These are phyloP conservation scores for Petaurus breviceps DNA, from an alignment of 2,113 vertebrate species.

Conservation along the genomic window DNA sequence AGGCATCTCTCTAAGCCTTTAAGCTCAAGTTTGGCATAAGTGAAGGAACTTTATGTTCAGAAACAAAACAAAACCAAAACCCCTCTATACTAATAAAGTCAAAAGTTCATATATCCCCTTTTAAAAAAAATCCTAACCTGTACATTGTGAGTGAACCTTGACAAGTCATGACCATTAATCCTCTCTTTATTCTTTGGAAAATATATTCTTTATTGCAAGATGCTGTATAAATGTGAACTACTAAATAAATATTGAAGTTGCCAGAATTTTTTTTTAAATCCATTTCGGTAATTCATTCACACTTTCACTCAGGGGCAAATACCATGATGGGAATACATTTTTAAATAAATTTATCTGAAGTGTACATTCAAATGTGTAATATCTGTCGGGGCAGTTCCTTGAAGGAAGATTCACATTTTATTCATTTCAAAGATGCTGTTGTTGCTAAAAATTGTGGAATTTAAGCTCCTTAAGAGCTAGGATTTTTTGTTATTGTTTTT, in stretches of 20 bases:
- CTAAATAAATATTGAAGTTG: background rate
- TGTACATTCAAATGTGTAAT: background rate
- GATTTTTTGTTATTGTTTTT: background rate
- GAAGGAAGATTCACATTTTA: background rate
- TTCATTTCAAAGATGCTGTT: background rate
- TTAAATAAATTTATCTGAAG: background rate
- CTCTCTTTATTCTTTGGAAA: background rate
- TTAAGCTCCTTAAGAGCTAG: background rate
- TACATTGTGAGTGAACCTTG: background rate
- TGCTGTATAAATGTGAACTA: background rate
- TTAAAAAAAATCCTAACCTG: background rate
- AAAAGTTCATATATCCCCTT: background rate
- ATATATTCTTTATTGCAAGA: background rate
- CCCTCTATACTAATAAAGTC: background rate
- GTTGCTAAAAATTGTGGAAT: background rate
- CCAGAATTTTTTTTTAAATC: too few species aligned
- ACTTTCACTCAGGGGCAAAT: background rate
- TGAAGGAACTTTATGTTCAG: background rate
- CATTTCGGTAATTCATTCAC: background rate
- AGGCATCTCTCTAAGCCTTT: background rate
- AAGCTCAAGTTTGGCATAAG: background rate
- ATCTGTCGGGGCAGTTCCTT: background rate
- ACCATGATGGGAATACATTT: background rate
- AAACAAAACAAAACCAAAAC: background rate
- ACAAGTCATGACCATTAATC: background rate